Evolutionary conservation across 1,140 invertebrate species (phyloP).

Genomic region (Drosophila kanapiae): DNA sequence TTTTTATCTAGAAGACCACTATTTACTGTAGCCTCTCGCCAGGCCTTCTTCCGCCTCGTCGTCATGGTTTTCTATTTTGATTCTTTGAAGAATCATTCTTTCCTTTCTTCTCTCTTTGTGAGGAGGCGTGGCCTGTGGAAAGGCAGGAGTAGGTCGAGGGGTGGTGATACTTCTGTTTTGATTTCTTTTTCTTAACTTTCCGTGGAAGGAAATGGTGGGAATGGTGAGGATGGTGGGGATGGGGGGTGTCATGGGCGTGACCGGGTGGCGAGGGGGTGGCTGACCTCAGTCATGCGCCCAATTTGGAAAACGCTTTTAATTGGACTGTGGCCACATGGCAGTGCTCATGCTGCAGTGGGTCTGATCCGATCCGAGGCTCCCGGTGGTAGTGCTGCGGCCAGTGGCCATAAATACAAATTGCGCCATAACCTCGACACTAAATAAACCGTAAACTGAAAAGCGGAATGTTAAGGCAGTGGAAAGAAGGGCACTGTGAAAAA

Average conservation of each 20-base stretch:
- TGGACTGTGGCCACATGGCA: constrained; percentile 67
- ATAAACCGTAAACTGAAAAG: constrained; percentile 68
- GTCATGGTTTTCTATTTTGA: background rate
- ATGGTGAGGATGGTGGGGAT: too few relatives aligned
- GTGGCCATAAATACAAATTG: constrained; percentile 77
- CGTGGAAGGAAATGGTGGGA: background rate
- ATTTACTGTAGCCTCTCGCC: background rate
- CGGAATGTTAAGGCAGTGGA: constrained; percentile 5
- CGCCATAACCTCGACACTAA: constrained; percentile 80
- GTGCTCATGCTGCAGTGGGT: constrained; percentile 13
- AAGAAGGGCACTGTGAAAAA: constrained; percentile 4
- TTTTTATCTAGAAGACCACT: background rate
- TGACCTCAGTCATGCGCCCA: constrained; percentile 45
- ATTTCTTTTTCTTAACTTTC: constrained; percentile 20
- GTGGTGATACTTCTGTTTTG: background rate
- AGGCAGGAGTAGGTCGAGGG: background rate
- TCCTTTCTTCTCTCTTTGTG: background rate
- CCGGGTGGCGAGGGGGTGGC: constrained; percentile 15
- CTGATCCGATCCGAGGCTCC: background rate
- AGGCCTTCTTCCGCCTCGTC: background rate
- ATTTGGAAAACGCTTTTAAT: constrained; percentile 69
- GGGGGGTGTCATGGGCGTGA: constrained; percentile 23
- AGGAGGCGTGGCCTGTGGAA: constrained; percentile 22
- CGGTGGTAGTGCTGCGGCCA: constrained; percentile 13
- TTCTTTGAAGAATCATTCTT: constrained; percentile 3